phyloP scores from a whole-genome alignment of 2,797 vertebrate genomes.

The Phataginus tetradactyla region DNA sequence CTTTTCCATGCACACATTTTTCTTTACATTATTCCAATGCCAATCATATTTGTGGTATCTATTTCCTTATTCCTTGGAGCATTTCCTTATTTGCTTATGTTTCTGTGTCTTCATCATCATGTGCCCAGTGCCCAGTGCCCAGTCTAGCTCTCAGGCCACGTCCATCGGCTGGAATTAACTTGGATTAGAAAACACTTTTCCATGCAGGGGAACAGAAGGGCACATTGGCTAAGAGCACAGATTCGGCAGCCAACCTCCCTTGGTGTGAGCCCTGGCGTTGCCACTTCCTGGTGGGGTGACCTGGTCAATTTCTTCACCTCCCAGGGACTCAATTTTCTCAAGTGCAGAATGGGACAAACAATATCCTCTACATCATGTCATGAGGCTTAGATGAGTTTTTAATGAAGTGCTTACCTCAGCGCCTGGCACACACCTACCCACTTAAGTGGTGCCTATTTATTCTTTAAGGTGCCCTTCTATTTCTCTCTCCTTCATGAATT shows the following conservation, averaged over 20 bases:
- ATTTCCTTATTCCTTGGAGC: neutral
- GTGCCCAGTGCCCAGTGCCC: too few relatives aligned
- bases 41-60: neutral
- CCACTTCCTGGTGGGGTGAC: neutral
- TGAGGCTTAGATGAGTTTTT: conserved; percentile 8
- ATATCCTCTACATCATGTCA: neutral
- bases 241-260: neutral
- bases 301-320: neutral
- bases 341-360: neutral
- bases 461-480: conserved; percentile 29
- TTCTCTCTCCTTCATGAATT: conserved; percentile 56
- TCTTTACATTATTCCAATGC: neutral
- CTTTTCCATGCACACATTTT: neutral
- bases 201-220: neutral
- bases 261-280: neutral
- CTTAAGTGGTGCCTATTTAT: neutral
- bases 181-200: neutral
- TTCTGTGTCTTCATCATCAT: neutral
- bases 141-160: neutral
- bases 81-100: neutral
- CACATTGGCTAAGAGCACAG: neutral
- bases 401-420: neutral
- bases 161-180: neutral
- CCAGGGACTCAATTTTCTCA: neutral
- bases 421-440: neutral